These are phyloP conservation scores for Scelioninae gen. 2 DNA, from an alignment of 2,888 invertebrate genomes.

Conservation along the genomic window DNA sequence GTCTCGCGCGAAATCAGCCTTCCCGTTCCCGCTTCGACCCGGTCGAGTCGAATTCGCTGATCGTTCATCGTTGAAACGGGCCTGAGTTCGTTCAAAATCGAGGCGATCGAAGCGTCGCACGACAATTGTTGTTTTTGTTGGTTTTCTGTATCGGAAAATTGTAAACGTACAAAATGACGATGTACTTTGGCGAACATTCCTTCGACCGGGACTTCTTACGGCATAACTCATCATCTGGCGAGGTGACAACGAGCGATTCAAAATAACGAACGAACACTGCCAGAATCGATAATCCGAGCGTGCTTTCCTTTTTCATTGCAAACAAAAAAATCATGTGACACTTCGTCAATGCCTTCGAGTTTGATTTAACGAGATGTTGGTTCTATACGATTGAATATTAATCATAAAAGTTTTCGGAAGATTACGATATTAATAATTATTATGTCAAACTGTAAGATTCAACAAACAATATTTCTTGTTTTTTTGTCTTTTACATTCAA, in stretches of 20 bases:
- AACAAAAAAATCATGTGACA: constrained; percentile 34
- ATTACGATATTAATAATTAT: no score
- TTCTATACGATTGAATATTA: background rate
- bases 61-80: background rate
- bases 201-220: constrained; percentile 11
- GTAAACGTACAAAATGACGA: background rate
- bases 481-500: no score
- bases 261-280: constrained; percentile 54
- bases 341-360: constrained; percentile 14
- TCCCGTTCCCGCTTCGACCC: constrained; percentile 8
- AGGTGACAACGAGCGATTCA: constrained; percentile 47
- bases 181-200: background rate
- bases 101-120: no score
- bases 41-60: constrained; percentile 16
- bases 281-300: constrained; percentile 45
- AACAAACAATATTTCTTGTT: no score
- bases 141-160: background rate
- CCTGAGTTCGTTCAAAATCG: background rate
- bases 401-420: no score
- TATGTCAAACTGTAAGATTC: no score
- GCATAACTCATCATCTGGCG: constrained; percentile 39
- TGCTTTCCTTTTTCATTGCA: constrained; percentile 30
- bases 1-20: constrained; percentile 30
- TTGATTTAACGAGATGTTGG: background rate
- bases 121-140: background rate